phyloP scores from a whole-genome alignment of 1,140 invertebrate species.

The Uloborus diversus region DNA sequence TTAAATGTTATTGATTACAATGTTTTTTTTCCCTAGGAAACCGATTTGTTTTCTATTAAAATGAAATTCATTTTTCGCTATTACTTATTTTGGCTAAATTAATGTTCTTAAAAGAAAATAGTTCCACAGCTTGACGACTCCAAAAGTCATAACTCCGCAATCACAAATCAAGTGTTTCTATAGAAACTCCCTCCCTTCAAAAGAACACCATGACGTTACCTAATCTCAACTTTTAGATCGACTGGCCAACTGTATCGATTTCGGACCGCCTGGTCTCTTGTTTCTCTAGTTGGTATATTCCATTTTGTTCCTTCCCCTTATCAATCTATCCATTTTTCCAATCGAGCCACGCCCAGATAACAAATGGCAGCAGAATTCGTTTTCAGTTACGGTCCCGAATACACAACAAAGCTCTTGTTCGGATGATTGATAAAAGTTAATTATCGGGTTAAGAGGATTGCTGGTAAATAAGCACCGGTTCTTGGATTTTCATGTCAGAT shows the following conservation, averaged over 20 bases:
- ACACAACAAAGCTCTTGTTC: background rate
- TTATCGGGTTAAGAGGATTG: background rate
- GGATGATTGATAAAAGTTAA: slow-evolving; percentile 6
- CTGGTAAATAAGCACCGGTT: no score
- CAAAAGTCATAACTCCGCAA: no score
- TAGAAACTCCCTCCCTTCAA: slow-evolving; percentile 21
- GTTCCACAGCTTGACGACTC: no score
- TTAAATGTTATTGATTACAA: no score
- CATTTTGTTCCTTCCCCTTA: background rate
- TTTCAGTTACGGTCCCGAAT: background rate
- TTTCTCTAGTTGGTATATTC: no score
- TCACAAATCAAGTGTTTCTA: slow-evolving; percentile 16
- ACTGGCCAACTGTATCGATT: slow-evolving; percentile 12
- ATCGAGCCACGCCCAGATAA: slow-evolving; percentile 5
- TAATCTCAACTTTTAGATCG: slow-evolving; percentile 20
- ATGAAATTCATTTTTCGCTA: no score
- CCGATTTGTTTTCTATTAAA: no score
- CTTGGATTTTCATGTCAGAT: no score
- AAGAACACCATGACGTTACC: background rate
- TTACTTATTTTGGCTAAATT: no score
- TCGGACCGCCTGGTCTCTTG: background rate
- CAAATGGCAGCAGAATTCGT: background rate
- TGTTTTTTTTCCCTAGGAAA: no score
- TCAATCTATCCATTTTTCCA: slow-evolving; percentile 1
- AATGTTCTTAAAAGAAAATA: no score